phyloP scores from a whole-genome alignment of 2,888 invertebrate genomes.

The Agrypnus murinus region DNA sequence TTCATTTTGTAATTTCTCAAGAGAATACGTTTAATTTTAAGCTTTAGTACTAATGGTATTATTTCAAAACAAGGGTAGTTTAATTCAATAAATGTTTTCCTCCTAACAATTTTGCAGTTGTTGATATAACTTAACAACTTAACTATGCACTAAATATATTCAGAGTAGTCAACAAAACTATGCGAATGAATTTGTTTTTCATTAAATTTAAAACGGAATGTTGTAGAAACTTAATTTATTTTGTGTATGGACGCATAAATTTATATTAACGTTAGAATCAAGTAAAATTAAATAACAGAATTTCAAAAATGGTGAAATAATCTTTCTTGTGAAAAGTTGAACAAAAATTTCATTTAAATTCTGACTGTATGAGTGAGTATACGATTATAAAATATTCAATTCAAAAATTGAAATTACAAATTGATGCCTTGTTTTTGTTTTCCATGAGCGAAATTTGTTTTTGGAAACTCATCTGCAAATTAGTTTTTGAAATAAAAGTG shows the following conservation, averaged over 20 bases:
- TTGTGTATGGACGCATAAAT: too few species aligned
- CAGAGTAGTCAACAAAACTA: too few species aligned
- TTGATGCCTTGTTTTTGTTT: conserved; percentile 20
- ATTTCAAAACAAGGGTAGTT: neutral
- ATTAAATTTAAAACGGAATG: too few species aligned
- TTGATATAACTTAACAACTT: neutral
- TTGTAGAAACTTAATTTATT: too few species aligned
- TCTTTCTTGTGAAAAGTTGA: too few species aligned
- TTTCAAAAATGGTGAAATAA: neutral
- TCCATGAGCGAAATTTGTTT: conserved; percentile 19
- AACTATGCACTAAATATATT: too few species aligned
- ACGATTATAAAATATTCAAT: conserved; percentile 17
- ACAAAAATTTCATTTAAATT: neutral
- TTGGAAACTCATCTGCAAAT: too few species aligned
- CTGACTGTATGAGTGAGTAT: neutral
- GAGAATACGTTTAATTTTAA: conserved; percentile 23
- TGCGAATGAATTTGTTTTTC: too few species aligned
- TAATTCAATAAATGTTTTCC: neutral
- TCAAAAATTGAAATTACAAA: conserved; percentile 33
- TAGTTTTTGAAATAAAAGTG: too few species aligned
- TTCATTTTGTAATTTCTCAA: conserved; percentile 27
- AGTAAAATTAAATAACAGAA: neutral
- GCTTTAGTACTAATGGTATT: conserved; percentile 5
- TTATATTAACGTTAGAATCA: neutral
- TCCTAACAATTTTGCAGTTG: neutral